A percentile compares a stretch with the other conserved stretches of the same genome.
These are phyloP conservation scores for Hydraecia micacea DNA, from an alignment of 2,888 invertebrate species.

Conservation along the genomic window DNA sequence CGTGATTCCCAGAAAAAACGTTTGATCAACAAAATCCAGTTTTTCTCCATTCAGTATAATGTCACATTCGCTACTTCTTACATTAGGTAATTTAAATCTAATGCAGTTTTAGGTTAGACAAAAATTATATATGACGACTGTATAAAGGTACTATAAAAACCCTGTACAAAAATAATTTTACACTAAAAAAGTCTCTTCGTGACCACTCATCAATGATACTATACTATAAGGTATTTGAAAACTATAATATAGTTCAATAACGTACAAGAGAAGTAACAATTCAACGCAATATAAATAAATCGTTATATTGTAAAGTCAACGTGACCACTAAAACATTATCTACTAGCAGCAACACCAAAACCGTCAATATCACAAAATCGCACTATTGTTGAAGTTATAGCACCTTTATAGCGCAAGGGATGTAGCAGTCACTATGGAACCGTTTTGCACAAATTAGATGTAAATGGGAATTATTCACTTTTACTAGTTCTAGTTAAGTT, in stretches of 20 bases:
- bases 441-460: background rate
- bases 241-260: background rate
- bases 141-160: background rate
- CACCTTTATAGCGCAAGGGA: background rate
- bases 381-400: background rate
- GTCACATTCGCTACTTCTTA: too few relatives aligned
- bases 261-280: background rate
- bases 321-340: background rate
- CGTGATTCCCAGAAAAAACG: too few relatives aligned
- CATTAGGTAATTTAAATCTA: too few relatives aligned
- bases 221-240: background rate
- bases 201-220: background rate
- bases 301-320: background rate
- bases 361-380: background rate
- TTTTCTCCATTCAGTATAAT: too few relatives aligned
- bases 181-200: background rate
- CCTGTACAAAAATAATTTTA: background rate
- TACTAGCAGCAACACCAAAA: background rate
- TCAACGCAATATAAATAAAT: background rate
- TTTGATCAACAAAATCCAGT: too few relatives aligned
- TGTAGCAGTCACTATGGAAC: background rate
- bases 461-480: background rate
- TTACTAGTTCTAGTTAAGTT: background rate
- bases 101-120: background rate
- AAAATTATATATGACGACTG: too few relatives aligned